These are phyloP conservation scores for Hoplodrina ambigua DNA, from an alignment of 2,888 invertebrate genomes.

Conservation along the genomic window DNA sequence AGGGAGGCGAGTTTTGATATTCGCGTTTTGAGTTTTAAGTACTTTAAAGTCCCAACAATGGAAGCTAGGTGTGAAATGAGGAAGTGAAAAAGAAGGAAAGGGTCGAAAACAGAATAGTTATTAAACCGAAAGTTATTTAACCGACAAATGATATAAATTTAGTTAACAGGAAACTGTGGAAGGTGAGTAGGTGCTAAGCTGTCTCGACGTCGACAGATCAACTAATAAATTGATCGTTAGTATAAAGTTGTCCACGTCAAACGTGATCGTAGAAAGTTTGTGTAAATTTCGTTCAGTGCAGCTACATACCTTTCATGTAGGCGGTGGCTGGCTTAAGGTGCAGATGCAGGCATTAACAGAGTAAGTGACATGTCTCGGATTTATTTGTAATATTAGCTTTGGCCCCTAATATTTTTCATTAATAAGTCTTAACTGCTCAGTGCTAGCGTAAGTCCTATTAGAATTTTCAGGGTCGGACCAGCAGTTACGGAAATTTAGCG, in stretches of 20 bases:
- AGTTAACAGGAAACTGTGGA: neutral
- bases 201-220: slow-evolving; percentile 40
- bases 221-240: slow-evolving; percentile 56
- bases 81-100: too few relatives aligned
- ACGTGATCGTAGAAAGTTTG: slow-evolving; percentile 43
- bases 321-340: neutral
- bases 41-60: too few relatives aligned
- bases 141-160: neutral
- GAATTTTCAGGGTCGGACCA: too few relatives aligned
- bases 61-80: too few relatives aligned
- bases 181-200: slow-evolving; percentile 23
- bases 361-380: neutral
- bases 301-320: neutral
- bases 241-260: slow-evolving; percentile 52
- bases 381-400: neutral
- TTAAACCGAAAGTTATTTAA: slow-evolving; percentile 15
- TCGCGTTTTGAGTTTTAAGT: too few relatives aligned
- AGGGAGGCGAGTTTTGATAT: too few relatives aligned
- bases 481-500: too few relatives aligned
- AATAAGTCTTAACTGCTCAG: too few relatives aligned
- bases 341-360: neutral
- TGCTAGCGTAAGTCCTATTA: too few relatives aligned
- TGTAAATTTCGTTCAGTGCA: slow-evolving; percentile 22
- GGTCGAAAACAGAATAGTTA: too few relatives aligned
- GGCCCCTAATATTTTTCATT: too few relatives aligned